Evolutionary conservation across 2,888 invertebrate genomes (phyloP).

Genomic region (Microdon myrmicae): DNA sequence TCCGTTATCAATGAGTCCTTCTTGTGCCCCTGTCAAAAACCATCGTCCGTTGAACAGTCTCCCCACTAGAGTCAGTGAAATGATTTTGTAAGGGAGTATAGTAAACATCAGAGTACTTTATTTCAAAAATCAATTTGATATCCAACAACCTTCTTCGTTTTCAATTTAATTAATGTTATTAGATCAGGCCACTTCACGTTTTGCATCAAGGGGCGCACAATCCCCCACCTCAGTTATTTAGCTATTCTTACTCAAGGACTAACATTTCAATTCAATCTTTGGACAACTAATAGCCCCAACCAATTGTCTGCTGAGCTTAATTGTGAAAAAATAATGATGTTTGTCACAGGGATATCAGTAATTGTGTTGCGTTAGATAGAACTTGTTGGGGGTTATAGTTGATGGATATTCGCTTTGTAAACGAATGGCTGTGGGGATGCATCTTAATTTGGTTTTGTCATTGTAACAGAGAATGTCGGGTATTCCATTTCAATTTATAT

Average conservation of each 20-base stretch:
- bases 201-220: constrained; percentile 1
- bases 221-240: too few species aligned
- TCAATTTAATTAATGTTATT: constrained; percentile 50
- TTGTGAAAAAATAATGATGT: constrained; percentile 36
- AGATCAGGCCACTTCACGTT: constrained; percentile 40
- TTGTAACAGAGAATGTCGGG: constrained; percentile 21
- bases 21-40: too few species aligned
- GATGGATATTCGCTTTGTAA: constrained; percentile 14
- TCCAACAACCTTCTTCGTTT: constrained; percentile 28
- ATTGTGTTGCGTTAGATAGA: constrained; percentile 26
- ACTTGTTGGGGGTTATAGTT: constrained; percentile 1
- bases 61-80: too few species aligned
- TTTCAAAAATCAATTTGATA: constrained; percentile 46
- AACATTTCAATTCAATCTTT: too few species aligned
- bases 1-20: too few species aligned
- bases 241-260: too few species aligned
- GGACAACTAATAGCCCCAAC: too few species aligned
- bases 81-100: too few species aligned
- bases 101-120: constrained; percentile 25
- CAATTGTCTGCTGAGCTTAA: too few species aligned
- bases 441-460: constrained; percentile 37
- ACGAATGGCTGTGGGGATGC: constrained; percentile 3
- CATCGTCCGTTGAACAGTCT: too few species aligned
- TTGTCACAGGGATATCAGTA: constrained; percentile 33
- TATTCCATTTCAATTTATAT: constrained; percentile 13